Conservation (phyloP, 2,113 vertebrate genomes). For the Dasyurus viverrinus region DNA sequence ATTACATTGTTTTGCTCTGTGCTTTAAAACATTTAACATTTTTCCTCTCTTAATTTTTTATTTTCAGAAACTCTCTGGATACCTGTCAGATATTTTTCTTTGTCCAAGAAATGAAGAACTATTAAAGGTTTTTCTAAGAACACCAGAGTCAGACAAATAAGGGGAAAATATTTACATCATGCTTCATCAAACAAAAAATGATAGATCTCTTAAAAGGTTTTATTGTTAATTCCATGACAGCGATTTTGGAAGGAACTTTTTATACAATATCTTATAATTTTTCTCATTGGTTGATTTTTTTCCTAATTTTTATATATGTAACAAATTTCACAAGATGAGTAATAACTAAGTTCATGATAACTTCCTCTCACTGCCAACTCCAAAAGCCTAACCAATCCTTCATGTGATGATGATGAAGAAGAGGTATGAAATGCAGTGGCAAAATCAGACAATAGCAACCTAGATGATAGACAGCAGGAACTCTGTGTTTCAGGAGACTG, state of each 20-base stretch:
- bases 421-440: no score
- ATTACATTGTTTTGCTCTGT: slow-evolving; percentile 29
- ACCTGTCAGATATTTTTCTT: slow-evolving; percentile 27
- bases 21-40: slow-evolving; percentile 52
- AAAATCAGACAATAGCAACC: no score
- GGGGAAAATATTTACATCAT: slow-evolving; percentile 13
- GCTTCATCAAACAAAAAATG: slow-evolving; percentile 2
- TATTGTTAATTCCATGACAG: slow-evolving; percentile 28
- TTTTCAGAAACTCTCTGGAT: slow-evolving; percentile 49
- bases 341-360: background rate
- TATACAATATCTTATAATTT: slow-evolving; percentile 25
- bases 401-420: no score
- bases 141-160: background rate
- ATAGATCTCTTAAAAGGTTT: slow-evolving; percentile 26
- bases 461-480: no score
- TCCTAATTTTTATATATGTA: background rate
- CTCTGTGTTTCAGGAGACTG: no score
- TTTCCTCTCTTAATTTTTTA: slow-evolving; percentile 59
- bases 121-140: slow-evolving; percentile 47
- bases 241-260: slow-evolving; percentile 28
- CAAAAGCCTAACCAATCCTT: no score
- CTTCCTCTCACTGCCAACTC: no score
- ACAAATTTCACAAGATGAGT: background rate
- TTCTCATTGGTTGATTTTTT: background rate
- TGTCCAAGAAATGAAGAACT: slow-evolving; percentile 1